These are phyloP conservation scores for Thera britannica DNA, from an alignment of 2,888 invertebrate genomes.

Conservation along the genomic window DNA sequence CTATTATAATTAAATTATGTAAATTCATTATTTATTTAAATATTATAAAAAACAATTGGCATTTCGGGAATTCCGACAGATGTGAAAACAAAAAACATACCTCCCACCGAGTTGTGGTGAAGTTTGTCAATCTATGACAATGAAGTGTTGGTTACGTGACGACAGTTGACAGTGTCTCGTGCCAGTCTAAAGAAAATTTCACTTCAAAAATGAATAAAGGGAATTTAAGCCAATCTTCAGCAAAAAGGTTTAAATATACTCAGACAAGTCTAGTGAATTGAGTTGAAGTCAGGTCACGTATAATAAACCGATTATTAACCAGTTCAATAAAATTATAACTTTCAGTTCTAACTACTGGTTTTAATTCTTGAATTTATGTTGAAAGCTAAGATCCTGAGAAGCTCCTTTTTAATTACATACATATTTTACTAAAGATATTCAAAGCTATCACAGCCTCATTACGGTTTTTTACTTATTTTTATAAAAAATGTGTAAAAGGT, in stretches of 20 bases:
- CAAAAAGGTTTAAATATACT: background rate
- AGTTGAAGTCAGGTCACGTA: slow-evolving; percentile 1
- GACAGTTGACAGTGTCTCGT: too few relatives aligned
- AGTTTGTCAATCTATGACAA: too few relatives aligned
- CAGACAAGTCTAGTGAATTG: background rate
- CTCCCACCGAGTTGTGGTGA: too few relatives aligned
- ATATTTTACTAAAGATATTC: slow-evolving; percentile 70
- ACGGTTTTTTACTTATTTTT: slow-evolving; percentile 45
- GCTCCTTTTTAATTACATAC: slow-evolving; percentile 57
- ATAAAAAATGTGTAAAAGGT: slow-evolving; percentile 62
- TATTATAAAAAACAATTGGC: too few relatives aligned
- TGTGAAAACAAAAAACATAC: too few relatives aligned
- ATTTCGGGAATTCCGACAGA: too few relatives aligned
- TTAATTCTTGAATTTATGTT: slow-evolving; percentile 36
- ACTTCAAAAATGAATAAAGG: too few relatives aligned
- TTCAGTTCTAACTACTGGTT: slow-evolving; percentile 34
- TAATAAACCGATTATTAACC: slow-evolving; percentile 24
- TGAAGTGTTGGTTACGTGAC: too few relatives aligned
- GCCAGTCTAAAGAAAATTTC: too few relatives aligned
- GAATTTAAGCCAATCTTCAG: background rate
- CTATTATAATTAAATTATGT: too few relatives aligned
- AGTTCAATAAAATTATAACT: slow-evolving; percentile 33
- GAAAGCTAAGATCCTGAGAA: slow-evolving; percentile 21
- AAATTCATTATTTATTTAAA: too few relatives aligned
- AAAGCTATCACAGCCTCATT: slow-evolving; percentile 52